A percentile compares a stretch with the other conserved stretches of the same genome.
Conservation (phyloP, 2,797 vertebrate genomes). For the Apogon talboti region DNA sequence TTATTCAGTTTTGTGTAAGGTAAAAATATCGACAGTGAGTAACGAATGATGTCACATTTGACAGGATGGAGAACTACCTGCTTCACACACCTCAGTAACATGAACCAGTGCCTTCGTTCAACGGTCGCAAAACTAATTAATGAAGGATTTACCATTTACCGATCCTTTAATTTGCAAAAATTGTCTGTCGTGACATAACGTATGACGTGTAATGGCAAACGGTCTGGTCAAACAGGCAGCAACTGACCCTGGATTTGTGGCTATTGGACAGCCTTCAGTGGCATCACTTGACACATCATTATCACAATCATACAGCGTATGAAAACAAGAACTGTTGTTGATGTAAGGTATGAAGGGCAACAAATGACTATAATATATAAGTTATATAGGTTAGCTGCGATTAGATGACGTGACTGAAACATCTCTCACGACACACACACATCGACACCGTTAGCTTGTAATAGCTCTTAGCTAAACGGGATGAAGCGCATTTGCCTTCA, state of each 20-base stretch:
- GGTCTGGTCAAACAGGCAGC: conserved; percentile 11
- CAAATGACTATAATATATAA: neutral
- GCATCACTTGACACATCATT: neutral
- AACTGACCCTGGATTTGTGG: conserved; percentile 18
- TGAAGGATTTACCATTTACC: neutral
- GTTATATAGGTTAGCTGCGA: neutral
- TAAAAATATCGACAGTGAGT: neutral
- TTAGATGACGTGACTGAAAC: conserved; percentile 31
- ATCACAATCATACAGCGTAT: neutral
- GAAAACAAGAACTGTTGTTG: neutral
- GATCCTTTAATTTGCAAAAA: neutral
- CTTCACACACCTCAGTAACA: neutral
- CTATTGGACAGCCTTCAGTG: neutral
- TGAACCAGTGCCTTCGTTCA: neutral
- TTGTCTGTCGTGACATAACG: conserved; percentile 44
- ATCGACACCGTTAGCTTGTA: conserved; percentile 16
- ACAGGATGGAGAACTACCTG: neutral
- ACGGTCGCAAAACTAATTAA: neutral
- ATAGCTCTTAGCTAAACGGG: neutral
- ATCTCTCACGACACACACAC: conserved; percentile 42
- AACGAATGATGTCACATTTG: neutral
- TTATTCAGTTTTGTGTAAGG: conserved; percentile 7
- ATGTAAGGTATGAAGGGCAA: neutral
- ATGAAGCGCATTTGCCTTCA: neutral
- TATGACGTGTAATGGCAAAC: conserved; percentile 1